Evolutionary conservation across 2,888 invertebrate species (phyloP), one percentile per base, ranked within the genome.

Genomic region (Eupithecia subfuscata): DNA sequence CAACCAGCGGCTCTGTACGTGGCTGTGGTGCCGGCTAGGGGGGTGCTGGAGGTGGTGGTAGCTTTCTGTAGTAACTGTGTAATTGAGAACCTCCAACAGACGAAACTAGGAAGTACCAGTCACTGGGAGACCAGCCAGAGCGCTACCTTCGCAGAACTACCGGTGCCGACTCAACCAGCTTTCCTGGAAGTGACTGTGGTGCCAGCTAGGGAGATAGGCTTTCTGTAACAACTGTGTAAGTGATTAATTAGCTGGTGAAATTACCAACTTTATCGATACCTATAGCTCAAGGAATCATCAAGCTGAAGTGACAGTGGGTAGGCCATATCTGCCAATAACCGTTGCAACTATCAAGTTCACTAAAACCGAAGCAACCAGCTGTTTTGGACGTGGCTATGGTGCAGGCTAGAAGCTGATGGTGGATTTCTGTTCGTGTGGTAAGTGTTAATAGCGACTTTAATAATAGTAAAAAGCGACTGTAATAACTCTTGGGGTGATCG

Each of bases 51-150:
- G 73, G 85, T 95, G 1, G 92, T 96, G 3, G 75, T 96, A 1
- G 96, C 95, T 25, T 95, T 92, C 79, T 95, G 95, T 60, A 90
- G 87, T 75, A 95, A 96, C 83, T 96, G 95, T 81, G 96, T 96
- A 83, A 92, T 94, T 64, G 7, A n/a, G 0, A n/a, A 2, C 3
- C n/a, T 52, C 1, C 9, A 8, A 18, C 52, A n/a, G n/a, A n/a
- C 18, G 52, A 52, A n/a, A 18, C 52, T n/a, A 14, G 14, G 14
- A 43, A 30, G 3, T 30, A 30, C 2, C 1, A 30, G 96, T 1
- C 84, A 96, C 48, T 96, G 96, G 96, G 96, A 96, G 85, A 91
- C 92, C 0, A 90, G 88, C 0, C 91, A 88, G 63, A 68, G 83
- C 0, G 45, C 78, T 0, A 89, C 91, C 0, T 90, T 87, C 74